phyloP scores from a whole-genome alignment of 2,113 vertebrate species.

The Heterotis niloticus region DNA sequence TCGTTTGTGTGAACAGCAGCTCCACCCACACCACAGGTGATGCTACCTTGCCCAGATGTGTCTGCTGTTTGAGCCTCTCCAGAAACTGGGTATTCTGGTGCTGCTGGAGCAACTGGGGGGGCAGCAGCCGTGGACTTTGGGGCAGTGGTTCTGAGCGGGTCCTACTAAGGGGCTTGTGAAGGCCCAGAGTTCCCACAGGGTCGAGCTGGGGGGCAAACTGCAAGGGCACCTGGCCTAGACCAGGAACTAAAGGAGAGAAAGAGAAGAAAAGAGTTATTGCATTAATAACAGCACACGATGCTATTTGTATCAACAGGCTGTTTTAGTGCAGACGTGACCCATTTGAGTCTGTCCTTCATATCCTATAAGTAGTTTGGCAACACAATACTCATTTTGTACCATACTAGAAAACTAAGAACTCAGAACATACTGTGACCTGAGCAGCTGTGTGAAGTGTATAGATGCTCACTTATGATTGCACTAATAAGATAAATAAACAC shows the following conservation, averaged over 20 bases:
- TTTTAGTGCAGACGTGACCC: too few species aligned
- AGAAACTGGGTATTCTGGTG: slow-evolving; percentile 68
- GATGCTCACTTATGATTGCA: too few species aligned
- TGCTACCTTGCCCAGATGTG: slow-evolving; percentile 61
- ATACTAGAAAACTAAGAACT: too few species aligned
- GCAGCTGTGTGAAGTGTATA: too few species aligned
- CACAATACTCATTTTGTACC: too few species aligned
- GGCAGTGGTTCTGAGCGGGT: slow-evolving; percentile 89
- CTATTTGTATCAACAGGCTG: too few species aligned
- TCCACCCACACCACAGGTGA: slow-evolving; percentile 68
- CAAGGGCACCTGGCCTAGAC: slow-evolving; percentile 73
- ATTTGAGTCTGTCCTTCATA: too few species aligned
- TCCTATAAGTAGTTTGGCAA: too few species aligned
- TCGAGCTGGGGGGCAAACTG: slow-evolving; percentile 74
- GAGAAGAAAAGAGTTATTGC: neutral
- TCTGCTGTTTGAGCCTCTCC: slow-evolving; percentile 70
- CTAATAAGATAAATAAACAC: too few species aligned
- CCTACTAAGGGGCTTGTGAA: slow-evolving; percentile 71
- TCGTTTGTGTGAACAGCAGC: slow-evolving; percentile 56
- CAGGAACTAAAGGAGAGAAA: slow-evolving; percentile 59
- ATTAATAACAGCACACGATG: neutral
- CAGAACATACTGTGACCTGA: too few species aligned
- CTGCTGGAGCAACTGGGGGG: slow-evolving; percentile 61
- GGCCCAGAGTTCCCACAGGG: slow-evolving; percentile 60
- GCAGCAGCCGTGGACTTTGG: slow-evolving; percentile 69